Evolutionary conservation across 2,113 vertebrate species (phyloP), one percentile per base, ranked within the genome.

Genomic region (Heloderma charlesbogerti): DNA sequence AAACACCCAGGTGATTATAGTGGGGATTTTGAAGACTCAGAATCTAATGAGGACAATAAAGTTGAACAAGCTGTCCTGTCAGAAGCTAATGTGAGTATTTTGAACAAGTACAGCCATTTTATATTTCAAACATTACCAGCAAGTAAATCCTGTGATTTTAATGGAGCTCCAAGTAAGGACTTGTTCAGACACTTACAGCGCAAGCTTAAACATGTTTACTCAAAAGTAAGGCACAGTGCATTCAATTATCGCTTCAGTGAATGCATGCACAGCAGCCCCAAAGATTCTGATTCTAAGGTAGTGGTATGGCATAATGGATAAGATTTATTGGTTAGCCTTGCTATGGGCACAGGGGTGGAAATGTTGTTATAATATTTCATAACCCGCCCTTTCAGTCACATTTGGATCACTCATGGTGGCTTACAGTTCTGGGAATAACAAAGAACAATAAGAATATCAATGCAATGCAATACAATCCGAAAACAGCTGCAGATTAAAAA

Each of bases 1-100:
- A 90, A 82, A 29, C 18, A 95, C 60, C 97, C 94, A 96, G 98
- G 95, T 87, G 96, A 97, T 90, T 98, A 99, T 94, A 99, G 98
- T 94, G 98, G 99, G 66, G 98, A 99, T 95, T 99, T 99, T 98
- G 98, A 99, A 95, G 97, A 98, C 29, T 95, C 95, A 40, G 96
- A 96, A 66, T n/a, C 43, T 92, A 94, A 90, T 74, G 94, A 96
- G 72, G 94, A 91, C 63, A 93, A n/a, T 90, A 86, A 95, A 66
- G 84, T 84, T 54, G 92, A 95, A 92, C 92, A 95, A 92, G 94
- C 88, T 15, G 0, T 48, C 0, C 0, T 81, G 37, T 93, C 94
- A 88, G 79, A 84, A 93, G 91, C 43, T 89, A 92, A 95, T 88
- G 87, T 90, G 89, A 93, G 45, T 80, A 63, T 71, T 82, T 88